phyloP scores from a whole-genome alignment of 2,888 invertebrate genomes.

The Lithophane socia region DNA sequence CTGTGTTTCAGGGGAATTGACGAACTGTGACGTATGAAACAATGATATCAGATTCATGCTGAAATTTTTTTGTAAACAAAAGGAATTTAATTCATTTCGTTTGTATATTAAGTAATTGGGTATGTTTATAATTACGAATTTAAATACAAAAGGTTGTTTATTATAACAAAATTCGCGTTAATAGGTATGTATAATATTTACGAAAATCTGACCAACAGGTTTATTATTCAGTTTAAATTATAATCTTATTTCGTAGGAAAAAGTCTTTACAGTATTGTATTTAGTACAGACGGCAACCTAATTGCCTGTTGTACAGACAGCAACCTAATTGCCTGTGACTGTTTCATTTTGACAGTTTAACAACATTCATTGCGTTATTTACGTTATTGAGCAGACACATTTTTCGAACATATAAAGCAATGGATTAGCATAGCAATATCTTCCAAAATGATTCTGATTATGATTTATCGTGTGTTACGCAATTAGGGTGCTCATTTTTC shows the following conservation, averaged over 20 bases:
- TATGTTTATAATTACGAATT: neutral
- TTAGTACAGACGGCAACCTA: no score
- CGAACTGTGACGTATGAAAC: constrained; percentile 56
- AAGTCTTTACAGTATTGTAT: neutral
- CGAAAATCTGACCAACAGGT: neutral
- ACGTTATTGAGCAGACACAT: no score
- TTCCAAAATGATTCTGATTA: no score
- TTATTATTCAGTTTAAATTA: constrained; percentile 4
- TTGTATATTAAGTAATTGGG: constrained; percentile 26
- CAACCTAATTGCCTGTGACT: no score
- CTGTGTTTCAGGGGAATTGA: constrained; percentile 57
- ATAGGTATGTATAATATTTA: neutral
- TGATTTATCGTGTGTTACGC: no score
- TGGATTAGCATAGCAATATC: no score
- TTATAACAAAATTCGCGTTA: neutral
- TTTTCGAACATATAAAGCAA: no score
- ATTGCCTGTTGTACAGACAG: no score
- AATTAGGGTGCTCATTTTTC: neutral
- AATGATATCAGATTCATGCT: constrained; percentile 39
- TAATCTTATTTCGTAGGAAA: neutral
- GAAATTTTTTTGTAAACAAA: constrained; percentile 33
- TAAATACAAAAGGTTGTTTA: neutral
- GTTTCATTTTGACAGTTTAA: no score
- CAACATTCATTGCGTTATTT: no score
- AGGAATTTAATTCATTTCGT: constrained; percentile 1